Evolutionary conservation across 2,797 vertebrate genomes (phyloP), one percentile per base, ranked within the genome.

Genomic region (Notoglanidium macrostoma): DNA sequence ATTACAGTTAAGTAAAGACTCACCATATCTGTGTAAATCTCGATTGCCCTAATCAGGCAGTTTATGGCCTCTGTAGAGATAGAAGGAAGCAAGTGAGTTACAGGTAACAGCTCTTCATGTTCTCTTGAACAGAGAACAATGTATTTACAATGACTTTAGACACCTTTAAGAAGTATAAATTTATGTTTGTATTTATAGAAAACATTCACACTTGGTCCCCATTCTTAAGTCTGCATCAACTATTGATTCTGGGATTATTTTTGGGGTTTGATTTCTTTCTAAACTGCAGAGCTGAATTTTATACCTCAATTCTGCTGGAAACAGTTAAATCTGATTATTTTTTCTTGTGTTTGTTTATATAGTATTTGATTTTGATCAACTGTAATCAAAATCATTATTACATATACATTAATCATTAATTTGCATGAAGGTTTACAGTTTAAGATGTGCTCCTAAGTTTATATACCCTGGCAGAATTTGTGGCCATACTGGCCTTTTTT

Each of bases 1-100:
- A 54, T 29, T 29, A 29, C 23, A 46, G 54, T 76, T 7, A 81
- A 54, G 10, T 59, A 4, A 54, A 57, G 79, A 83, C 94, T 97
- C 92, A 98, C 95, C 95, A 96, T 96, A 32, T 96, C 96, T 2
- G 95, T 96, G 91, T 96, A 96, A 46, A 99, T 99, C 94, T 99
- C 98, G 82, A 96, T 96, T 55, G 96, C 95, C 91, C 94, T 91
- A 85, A 94, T 96, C 87, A 96, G 88, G 89, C 95, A 96, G 93
- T 96, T 96, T 89, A 96, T 95, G 77, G 94, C 95, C 88, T 93
- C 94, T 95, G 94, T 90, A 86, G 59, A 90, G 5, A 92, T 29
- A 91, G 29, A 87, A 90, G 65, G 4, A 9, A 0, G 35, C 17
- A 78, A 12, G 14, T 68, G 9, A 65, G 19, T 26, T 26, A 26